These are phyloP conservation scores for Cyprinus carpio DNA, from an alignment of 2,113 vertebrate species.

Conservation along the genomic window DNA sequence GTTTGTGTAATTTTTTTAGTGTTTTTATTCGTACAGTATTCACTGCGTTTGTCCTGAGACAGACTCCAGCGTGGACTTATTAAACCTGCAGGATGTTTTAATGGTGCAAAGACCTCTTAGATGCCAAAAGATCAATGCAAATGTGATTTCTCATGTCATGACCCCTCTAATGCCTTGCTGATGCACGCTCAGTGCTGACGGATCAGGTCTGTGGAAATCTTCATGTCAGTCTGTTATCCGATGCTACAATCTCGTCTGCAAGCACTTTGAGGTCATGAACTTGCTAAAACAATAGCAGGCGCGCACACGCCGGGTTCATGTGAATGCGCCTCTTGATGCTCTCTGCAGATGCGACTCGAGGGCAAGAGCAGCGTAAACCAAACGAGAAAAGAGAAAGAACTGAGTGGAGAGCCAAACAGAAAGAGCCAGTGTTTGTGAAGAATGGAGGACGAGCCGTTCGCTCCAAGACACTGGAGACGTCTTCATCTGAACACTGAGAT, in stretches of 20 bases:
- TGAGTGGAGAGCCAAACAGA: not conserved
- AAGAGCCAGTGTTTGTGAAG: conserved; percentile 38
- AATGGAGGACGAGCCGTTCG: conserved; percentile 5
- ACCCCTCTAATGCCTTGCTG: not conserved
- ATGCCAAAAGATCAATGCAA: no score
- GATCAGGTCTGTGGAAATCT: not conserved
- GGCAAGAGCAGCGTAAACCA: conserved; percentile 18
- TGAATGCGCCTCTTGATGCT: conserved; percentile 44
- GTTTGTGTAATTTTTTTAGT: no score
- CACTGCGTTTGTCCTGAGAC: no score
- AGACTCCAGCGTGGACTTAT: no score
- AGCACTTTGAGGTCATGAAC: conserved; percentile 35
- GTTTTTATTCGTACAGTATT: no score
- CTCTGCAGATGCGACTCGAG: conserved; percentile 17
- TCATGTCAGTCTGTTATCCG: not conserved
- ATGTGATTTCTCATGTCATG: not conserved
- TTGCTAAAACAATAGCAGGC: conserved; percentile 41
- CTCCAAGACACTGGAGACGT: conserved; percentile 38
- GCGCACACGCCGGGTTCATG: conserved; percentile 22
- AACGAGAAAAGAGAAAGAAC: not conserved
- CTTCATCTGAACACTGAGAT: conserved; percentile 15
- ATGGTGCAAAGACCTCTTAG: no score
- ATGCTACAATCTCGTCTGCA: not conserved
- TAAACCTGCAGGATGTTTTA: no score
- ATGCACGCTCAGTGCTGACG: not conserved